Percentiles rank a stretch among this genome's conserved stretches.
Conservation (phyloP, 2,797 vertebrate species). For the Megaceryle alcyon region DNA sequence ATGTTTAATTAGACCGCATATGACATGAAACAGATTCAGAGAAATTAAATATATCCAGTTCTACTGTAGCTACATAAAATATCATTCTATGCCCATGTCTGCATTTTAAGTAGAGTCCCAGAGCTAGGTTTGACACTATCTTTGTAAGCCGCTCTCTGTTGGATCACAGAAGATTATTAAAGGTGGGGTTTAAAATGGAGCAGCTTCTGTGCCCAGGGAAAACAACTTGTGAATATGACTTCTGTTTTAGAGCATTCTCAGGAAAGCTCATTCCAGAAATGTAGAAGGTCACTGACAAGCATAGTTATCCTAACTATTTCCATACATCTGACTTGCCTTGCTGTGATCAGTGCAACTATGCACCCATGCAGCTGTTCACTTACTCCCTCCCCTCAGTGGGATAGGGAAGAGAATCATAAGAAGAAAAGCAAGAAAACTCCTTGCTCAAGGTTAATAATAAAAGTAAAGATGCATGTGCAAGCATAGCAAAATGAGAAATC, state of each 20-base stretch:
- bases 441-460: neutral
- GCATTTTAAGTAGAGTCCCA: neutral
- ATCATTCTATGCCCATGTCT: neutral
- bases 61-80: neutral
- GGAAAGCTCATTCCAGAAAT: neutral
- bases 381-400: accelerated
- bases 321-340: neutral
- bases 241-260: neutral
- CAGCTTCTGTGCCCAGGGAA: neutral
- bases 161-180: neutral
- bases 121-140: neutral
- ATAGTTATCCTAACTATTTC: neutral
- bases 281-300: neutral
- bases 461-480: neutral
- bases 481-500: neutral
- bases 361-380: neutral
- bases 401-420: neutral
- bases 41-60: neutral
- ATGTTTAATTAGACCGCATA: neutral
- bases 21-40: neutral
- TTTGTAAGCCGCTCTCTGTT: neutral
- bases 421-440: neutral
- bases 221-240: neutral
- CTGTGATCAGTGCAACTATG: neutral
- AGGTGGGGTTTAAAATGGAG: neutral